phyloP scores from a whole-genome alignment of 2,113 vertebrate genomes.

The Catharus fuscescens region DNA sequence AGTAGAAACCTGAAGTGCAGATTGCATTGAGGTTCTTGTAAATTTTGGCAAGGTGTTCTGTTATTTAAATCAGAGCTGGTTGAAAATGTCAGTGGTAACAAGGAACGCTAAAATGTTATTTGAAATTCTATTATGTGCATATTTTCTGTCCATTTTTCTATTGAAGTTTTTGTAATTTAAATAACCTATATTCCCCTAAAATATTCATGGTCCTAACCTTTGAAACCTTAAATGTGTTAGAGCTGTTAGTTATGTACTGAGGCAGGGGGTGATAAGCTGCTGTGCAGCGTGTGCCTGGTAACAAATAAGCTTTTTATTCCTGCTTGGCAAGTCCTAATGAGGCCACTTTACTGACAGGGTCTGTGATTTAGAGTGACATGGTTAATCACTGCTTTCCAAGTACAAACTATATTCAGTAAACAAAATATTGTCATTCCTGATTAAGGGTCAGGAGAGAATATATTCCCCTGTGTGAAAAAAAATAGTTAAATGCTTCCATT shows the following conservation, averaged over 20 bases:
- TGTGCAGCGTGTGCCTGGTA: neutral
- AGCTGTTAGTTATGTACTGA: neutral
- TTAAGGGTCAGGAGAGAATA: neutral
- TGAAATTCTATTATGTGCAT: neutral
- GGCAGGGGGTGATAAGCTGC: neutral
- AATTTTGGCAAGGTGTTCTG: neutral
- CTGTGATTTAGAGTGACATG: neutral
- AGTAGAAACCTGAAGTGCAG: neutral
- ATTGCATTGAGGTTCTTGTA: neutral
- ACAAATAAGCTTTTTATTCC: neutral
- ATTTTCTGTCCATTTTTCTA: neutral
- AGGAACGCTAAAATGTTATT: neutral
- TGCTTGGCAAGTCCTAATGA: neutral
- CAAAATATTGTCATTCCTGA: neutral
- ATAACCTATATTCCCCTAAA: neutral
- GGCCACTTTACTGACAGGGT: neutral
- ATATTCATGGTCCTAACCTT: neutral
- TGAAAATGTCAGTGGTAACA: neutral
- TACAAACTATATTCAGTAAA: neutral
- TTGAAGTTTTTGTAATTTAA: neutral
- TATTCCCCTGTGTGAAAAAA: neutral
- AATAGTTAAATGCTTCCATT: neutral
- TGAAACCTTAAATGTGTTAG: neutral
- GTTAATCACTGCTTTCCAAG: neutral
- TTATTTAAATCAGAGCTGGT: neutral